phyloP scores from a whole-genome alignment of 2,113 vertebrate species.

The Mohoua ochrocephala region DNA sequence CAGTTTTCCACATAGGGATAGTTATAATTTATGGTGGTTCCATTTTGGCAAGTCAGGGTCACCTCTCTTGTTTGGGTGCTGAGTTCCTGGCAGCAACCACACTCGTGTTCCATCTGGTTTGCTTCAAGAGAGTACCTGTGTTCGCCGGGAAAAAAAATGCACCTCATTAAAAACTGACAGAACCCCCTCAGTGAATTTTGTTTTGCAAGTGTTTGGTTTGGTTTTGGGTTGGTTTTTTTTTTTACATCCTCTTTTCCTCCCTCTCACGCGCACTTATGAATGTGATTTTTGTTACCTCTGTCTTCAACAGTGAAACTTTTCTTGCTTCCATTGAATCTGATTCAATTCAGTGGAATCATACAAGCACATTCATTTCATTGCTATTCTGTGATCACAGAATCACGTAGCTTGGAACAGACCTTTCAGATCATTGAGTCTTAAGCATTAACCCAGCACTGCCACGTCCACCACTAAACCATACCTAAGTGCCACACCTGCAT shows the following conservation, averaged over 20 bases:
- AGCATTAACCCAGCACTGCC: neutral
- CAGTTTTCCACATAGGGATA: constrained; percentile 76
- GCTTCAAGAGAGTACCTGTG: constrained; percentile 81
- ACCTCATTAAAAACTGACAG: neutral
- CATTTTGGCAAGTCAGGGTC: constrained; percentile 72
- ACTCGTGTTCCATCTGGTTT: constrained; percentile 69
- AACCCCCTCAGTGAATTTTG: neutral
- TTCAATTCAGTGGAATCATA: neutral
- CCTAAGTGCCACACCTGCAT: neutral
- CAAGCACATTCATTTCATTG: neutral
- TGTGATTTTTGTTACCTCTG: neutral
- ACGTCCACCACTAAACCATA: neutral
- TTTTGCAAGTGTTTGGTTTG: neutral
- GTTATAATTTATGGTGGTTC: constrained; percentile 57
- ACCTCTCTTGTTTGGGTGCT: constrained; percentile 61
- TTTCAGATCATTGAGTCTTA: accelerated
- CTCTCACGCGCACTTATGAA: accelerated
- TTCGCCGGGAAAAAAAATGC: neutral
- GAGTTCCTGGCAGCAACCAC: constrained; percentile 82
- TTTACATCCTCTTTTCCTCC: neutral
- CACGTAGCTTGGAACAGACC: neutral
- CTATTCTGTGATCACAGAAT: neutral
- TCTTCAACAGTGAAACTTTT: neutral
- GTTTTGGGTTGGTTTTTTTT: neutral
- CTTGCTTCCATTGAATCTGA: neutral